phyloP scores from a whole-genome alignment of 2,797 vertebrate genomes.

The Xiphorhynchus erythropygius region DNA sequence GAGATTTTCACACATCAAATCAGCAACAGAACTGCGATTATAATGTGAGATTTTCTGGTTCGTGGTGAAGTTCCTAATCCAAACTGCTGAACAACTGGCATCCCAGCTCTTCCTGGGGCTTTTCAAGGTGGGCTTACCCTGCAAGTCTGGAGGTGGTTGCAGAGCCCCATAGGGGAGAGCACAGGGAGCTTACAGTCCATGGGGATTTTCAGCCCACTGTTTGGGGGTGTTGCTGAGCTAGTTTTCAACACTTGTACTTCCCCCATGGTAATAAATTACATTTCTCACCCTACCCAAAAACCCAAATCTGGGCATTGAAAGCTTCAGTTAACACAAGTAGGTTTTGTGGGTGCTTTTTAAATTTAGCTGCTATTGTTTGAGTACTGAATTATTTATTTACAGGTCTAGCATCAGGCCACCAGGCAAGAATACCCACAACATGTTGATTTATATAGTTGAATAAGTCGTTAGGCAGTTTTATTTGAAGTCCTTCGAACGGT shows the following conservation, averaged over 20 bases:
- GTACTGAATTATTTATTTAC: constrained; percentile 17
- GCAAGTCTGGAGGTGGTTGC: background rate
- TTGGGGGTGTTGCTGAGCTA: background rate
- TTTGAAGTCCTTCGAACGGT: background rate
- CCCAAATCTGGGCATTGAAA: background rate
- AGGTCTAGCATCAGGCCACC: background rate
- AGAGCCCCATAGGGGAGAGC: rapidly evolving
- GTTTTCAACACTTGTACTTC: background rate
- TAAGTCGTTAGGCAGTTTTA: background rate
- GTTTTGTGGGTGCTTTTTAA: constrained; percentile 28
- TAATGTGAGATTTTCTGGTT: background rate
- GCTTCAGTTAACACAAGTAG: background rate
- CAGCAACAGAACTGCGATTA: background rate
- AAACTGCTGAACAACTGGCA: background rate
- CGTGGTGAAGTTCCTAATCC: background rate
- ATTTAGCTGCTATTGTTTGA: constrained; percentile 11
- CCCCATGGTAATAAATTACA: background rate
- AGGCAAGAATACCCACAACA: background rate
- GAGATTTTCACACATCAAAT: rapidly evolving
- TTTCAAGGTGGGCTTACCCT: background rate
- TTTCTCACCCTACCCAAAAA: background rate
- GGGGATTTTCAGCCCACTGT: background rate
- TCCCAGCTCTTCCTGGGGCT: rapidly evolving
- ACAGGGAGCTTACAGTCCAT: rapidly evolving
- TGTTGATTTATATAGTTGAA: background rate